A percentile compares a stretch with the other conserved stretches of the same genome.
These are phyloP conservation scores for Harpagus bidentatus DNA, from an alignment of 2,113 vertebrate genomes.

Conservation along the genomic window DNA sequence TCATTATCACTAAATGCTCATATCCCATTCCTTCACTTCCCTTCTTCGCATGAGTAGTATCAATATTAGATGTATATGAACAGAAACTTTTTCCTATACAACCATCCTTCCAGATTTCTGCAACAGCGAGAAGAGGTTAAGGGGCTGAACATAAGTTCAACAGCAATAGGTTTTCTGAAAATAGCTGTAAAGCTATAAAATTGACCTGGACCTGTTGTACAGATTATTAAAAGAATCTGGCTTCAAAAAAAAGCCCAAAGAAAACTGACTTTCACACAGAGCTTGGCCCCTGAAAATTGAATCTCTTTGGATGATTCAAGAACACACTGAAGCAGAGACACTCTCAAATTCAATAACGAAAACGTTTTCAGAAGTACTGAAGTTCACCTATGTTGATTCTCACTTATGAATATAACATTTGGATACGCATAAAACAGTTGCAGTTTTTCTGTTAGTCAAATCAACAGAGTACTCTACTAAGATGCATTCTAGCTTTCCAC, in stretches of 20 bases:
- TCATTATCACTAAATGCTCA: background rate
- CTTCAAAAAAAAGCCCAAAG: background rate
- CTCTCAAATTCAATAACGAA: background rate
- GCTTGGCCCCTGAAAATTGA: background rate
- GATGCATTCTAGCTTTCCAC: background rate
- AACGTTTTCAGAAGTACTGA: background rate
- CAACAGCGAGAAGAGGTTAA: background rate
- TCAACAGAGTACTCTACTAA: background rate
- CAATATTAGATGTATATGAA: background rate
- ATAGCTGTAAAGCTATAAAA: background rate
- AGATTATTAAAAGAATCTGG: background rate
- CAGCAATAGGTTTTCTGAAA: background rate
- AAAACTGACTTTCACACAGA: background rate
- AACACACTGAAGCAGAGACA: background rate
- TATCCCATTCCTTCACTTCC: background rate
- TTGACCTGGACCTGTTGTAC: background rate
- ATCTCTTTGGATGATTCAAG: background rate
- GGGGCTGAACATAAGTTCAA: background rate
- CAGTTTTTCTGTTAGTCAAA: background rate
- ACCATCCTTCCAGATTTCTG: background rate
- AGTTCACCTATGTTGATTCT: background rate
- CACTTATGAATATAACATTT: background rate
- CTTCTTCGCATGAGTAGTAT: background rate
- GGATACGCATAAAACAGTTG: background rate
- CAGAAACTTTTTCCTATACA: background rate